A percentile compares a stretch with the other conserved stretches of the same genome.
These are phyloP conservation scores for Adelosebastes latens DNA, from an alignment of 2,797 vertebrate species.

Conservation along the genomic window DNA sequence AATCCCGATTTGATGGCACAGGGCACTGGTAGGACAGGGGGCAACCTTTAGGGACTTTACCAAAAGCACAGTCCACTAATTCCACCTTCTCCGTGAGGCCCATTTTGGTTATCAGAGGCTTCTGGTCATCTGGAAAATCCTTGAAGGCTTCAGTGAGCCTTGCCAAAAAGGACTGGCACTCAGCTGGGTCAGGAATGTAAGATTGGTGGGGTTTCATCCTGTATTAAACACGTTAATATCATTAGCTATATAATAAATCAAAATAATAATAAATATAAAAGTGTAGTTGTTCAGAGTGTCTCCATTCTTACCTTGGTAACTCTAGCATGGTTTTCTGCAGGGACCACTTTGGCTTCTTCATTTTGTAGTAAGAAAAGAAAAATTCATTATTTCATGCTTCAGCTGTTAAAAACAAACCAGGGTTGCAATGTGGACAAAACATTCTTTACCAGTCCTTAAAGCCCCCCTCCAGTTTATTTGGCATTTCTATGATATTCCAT, in stretches of 20 bases:
- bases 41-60: constrained; percentile 52
- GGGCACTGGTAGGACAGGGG: constrained; percentile 55
- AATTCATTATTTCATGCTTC: background rate
- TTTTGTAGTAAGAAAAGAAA: constrained; percentile 1
- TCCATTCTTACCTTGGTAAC: constrained; percentile 53
- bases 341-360: background rate
- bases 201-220: constrained; percentile 32
- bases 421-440: background rate
- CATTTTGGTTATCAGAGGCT: constrained; percentile 54
- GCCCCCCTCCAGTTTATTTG: no score
- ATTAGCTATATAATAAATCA: background rate
- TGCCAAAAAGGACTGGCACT: constrained; percentile 16
- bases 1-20: constrained; percentile 37
- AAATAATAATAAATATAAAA: background rate
- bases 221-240: background rate
- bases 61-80: constrained; percentile 49
- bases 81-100: constrained; percentile 30
- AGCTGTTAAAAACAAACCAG: background rate
- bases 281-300: background rate
- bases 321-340: constrained; percentile 62
- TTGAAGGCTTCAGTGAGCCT: constrained; percentile 46
- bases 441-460: background rate
- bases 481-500: no score
- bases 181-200: background rate
- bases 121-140: constrained; percentile 41